A percentile compares a stretch with the other conserved stretches of the same genome.
These are phyloP conservation scores for Pseudomyrmex pallidus DNA, from an alignment of 1,140 invertebrate genomes.

Conservation along the genomic window DNA sequence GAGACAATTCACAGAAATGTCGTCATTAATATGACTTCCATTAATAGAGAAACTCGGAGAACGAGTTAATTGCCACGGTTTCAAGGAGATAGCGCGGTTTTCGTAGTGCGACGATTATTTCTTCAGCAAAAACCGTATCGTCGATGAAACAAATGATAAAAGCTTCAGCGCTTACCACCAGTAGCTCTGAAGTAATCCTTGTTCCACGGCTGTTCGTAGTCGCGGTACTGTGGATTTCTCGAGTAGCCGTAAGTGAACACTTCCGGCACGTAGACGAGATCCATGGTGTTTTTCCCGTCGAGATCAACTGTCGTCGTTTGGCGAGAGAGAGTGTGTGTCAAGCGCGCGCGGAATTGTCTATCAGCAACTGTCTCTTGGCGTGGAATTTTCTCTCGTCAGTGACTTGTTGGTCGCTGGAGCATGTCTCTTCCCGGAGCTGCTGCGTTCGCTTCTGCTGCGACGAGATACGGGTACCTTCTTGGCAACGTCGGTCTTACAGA, in stretches of 20 bases:
- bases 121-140: not conserved
- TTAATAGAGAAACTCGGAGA: too few species aligned
- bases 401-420: not conserved
- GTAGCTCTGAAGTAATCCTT: constrained; percentile 75
- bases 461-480: too few species aligned
- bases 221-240: constrained; percentile 83
- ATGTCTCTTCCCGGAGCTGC: not conserved
- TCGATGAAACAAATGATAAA: not conserved
- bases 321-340: not conserved
- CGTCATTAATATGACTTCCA: too few species aligned
- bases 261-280: constrained; percentile 82
- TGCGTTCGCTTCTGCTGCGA: not conserved
- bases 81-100: too few species aligned
- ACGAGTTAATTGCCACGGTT: too few species aligned
- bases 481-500: too few species aligned
- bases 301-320: not conserved
- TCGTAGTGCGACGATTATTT: too few species aligned
- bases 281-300: constrained; percentile 70
- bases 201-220: constrained; percentile 85
- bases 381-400: not conserved
- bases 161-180: constrained; percentile 66
- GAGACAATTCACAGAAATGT: too few species aligned
- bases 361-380: not conserved
- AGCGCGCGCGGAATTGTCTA: not conserved
- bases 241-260: constrained; percentile 83